Percentiles rank a stretch among this genome's conserved stretches.
Conservation (phyloP, 1,140 invertebrate genomes). For the Adelges cooleyi region DNA sequence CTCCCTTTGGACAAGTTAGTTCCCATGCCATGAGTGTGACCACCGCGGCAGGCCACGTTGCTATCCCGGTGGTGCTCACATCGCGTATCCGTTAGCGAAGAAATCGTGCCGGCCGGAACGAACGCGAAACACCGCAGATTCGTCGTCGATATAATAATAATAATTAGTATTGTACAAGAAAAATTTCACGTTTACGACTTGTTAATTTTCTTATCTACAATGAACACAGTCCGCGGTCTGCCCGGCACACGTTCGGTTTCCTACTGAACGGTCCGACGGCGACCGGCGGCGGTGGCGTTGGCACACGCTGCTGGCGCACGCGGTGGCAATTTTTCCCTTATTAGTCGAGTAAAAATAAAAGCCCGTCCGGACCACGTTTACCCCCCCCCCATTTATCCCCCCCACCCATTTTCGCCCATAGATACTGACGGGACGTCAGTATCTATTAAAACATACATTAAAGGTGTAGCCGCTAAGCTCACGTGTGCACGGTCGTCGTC, state of each 20-base stretch:
- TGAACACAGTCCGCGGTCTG: background rate
- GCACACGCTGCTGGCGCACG: background rate
- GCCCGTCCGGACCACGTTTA: background rate
- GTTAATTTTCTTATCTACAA: too few relatives aligned
- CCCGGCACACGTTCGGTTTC: background rate
- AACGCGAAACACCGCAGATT: too few relatives aligned
- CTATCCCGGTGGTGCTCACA: background rate
- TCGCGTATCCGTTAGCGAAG: background rate
- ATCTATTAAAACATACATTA: too few relatives aligned
- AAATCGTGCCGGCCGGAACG: background rate
- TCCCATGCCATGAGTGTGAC: slow-evolving; percentile 23
- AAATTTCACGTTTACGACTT: background rate
- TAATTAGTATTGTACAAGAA: too few relatives aligned
- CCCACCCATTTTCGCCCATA: too few relatives aligned
- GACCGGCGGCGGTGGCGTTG: background rate
- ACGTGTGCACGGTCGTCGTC: too few relatives aligned
- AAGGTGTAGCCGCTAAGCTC: too few relatives aligned
- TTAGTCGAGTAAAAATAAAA: too few relatives aligned
- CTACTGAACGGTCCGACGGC: slow-evolving; percentile 1
- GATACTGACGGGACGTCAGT: too few relatives aligned
- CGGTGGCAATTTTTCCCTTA: too few relatives aligned
- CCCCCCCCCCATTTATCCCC: background rate
- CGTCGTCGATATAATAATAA: too few relatives aligned
- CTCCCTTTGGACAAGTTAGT: slow-evolving; percentile 27
- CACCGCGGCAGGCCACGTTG: background rate